Evolutionary conservation across 30 jellyfish, hydroid and myxozoan genomes (phyloP), one percentile per base, ranked within the genome.

Genomic region (Hydractinia echinata): DNA sequence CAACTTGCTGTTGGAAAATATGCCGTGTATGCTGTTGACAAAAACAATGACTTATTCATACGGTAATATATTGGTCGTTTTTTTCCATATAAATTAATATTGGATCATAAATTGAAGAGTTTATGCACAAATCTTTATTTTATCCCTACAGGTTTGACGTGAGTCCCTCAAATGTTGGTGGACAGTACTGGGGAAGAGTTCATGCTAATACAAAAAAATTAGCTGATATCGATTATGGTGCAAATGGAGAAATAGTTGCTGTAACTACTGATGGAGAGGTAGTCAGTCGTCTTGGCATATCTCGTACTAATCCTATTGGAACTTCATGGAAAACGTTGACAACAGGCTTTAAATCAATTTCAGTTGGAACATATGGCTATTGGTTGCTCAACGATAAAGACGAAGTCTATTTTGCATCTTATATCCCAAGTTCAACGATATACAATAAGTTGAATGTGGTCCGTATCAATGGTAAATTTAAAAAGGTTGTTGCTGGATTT

Each of bases 281-380:
- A 20, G 48, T 61, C 19, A 39, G 52, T 58, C 81, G 91, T 53
- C 53, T 16, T 5, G 91, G 91, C n/a, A 60, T 83, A 4, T 51
- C 88, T 9, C 1, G 51, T 8, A 10, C 52, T 8, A 74, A 56
- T 74, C 91, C 91, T 8, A 51, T 19, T 60, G 91, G 91, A n/a
- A 52, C 53, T 4, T 55, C 81, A 13, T 83, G 91, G 91, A 61
- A 72, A 52, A 68, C 56, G 48, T 77, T 92, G n/a, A 88, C 79
- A 4, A 51, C 89, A 4, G 95, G 91, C 7, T 77, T 54, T 83
- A 73, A 61, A 54, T 86, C 79, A 53, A 72, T 87, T 48, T 86
- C 98, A 4, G 89, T 81, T 39, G 95, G 96, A 5, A 74, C 88
- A 9, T 86, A 92, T 67, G 98, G 98, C 15, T 79, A 79, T 79